Conservation (phyloP, 2,113 vertebrate genomes). For the Laticauda colubrina region DNA sequence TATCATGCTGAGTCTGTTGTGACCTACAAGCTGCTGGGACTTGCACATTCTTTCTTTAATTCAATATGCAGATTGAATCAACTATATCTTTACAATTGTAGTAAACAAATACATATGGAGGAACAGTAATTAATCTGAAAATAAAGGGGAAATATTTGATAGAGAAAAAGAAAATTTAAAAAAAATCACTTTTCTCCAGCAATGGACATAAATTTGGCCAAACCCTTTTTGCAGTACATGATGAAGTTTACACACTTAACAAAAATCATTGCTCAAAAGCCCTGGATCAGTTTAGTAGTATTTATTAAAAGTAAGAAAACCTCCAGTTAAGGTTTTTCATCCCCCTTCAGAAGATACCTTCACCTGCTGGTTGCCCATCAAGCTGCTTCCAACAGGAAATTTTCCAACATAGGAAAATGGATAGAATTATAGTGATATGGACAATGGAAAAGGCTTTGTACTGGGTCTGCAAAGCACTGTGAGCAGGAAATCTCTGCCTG, state of each 20-base stretch:
- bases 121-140: slow-evolving; percentile 1
- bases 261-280: background rate
- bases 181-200: background rate
- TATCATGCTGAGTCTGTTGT: background rate
- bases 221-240: background rate
- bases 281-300: background rate
- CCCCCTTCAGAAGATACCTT: background rate
- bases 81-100: background rate
- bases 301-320: background rate
- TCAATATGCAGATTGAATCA: background rate
- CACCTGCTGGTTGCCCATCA: background rate
- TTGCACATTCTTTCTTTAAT: background rate
- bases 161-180: background rate
- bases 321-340: background rate
- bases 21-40: background rate
- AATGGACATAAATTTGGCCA: background rate
- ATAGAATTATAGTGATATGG: background rate
- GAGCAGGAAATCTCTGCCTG: background rate
- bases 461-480: background rate
- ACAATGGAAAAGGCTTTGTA: background rate
- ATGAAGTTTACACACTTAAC: background rate
- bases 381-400: background rate
- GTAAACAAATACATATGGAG: background rate
- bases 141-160: background rate
- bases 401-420: background rate